phyloP scores from a whole-genome alignment of 2,113 vertebrate genomes.

The Leptosomus discolor region DNA sequence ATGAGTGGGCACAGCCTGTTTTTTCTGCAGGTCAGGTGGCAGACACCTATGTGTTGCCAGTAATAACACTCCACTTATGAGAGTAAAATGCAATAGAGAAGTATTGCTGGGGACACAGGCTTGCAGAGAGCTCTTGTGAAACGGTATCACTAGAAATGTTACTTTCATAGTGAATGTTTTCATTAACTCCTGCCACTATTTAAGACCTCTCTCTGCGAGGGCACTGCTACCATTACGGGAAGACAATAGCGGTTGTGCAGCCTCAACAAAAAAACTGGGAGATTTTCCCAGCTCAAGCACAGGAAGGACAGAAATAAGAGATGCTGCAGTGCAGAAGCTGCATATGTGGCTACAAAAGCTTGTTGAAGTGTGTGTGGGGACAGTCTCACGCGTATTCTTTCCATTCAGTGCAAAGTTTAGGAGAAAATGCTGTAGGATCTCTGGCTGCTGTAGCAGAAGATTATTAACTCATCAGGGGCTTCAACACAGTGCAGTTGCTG shows the following conservation, averaged over 20 bases:
- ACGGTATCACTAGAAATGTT: neutral
- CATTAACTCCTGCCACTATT: neutral
- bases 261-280: neutral
- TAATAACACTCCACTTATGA: neutral
- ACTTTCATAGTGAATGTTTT: neutral
- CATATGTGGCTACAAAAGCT: neutral
- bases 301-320: neutral
- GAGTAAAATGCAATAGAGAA: neutral
- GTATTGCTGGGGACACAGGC: neutral
- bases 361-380: neutral
- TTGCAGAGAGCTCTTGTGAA: neutral
- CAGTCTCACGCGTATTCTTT: neutral
- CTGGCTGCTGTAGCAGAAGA: neutral
- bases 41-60: neutral
- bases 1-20: neutral
- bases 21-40: neutral
- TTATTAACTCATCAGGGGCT: neutral
- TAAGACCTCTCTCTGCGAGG: neutral
- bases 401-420: neutral
- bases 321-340: neutral
- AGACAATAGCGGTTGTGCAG: neutral
- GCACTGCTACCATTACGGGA: neutral
- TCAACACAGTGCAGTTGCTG: neutral
- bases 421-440: neutral
- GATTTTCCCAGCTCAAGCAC: neutral